Conservation (phyloP, 2,113 vertebrate species). For the Clarias magur region DNA sequence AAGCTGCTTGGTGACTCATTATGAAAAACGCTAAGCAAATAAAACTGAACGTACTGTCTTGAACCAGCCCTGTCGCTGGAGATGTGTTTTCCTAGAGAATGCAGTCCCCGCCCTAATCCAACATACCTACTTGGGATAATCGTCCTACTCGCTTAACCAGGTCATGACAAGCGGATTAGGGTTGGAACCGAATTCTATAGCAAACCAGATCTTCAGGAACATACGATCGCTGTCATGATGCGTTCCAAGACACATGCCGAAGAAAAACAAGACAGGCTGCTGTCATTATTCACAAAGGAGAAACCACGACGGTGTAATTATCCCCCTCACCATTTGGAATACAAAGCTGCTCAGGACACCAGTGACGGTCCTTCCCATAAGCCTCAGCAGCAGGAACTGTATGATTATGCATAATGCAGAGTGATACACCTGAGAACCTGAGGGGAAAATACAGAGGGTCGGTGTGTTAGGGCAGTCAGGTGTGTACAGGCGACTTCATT, state of each 20-base stretch:
- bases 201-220: neutral
- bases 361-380: constrained; percentile 94
- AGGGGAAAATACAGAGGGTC: constrained; percentile 31
- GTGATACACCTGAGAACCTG: constrained; percentile 88
- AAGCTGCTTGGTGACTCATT: neutral
- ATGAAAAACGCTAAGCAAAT: neutral
- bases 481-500: constrained; percentile 2
- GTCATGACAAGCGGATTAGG: neutral
- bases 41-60: neutral
- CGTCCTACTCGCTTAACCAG: neutral
- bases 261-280: neutral
- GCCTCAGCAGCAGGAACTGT: constrained; percentile 93
- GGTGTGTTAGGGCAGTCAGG: constrained; percentile 39
- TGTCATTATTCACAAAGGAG: neutral
- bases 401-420: constrained; percentile 85
- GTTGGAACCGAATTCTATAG: neutral
- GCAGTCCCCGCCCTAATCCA: neutral
- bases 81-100: neutral
- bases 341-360: constrained; percentile 83
- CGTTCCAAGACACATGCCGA: neutral
- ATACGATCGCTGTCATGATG: neutral
- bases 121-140: neutral
- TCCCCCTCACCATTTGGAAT: constrained; percentile 90
- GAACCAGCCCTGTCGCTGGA: neutral
- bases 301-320: neutral